Base-by-base conservation (phyloP, 2,888 invertebrate genomes). In the Sminthurides aquaticus region DNA sequence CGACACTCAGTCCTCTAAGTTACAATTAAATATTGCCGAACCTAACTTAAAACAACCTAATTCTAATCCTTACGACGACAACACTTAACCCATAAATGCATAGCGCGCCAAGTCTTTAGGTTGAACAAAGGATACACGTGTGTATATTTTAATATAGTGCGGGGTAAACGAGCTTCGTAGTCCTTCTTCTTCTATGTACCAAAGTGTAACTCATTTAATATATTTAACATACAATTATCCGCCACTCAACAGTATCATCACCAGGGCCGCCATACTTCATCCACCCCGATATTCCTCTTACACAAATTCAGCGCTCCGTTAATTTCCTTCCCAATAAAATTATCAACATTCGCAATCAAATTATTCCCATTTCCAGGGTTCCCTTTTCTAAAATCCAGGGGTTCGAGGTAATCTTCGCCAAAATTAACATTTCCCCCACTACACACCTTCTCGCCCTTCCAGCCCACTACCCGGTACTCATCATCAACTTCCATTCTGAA, bases 181-280 rank as follows among this genome's bases (percentile, higher is more conserved):
- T n/a, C n/a, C n/a, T n/a, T n/a, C n/a, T n/a, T n/a, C n/a, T n/a
- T n/a, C n/a, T n/a, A n/a, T n/a, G n/a, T n/a, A n/a, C n/a, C n/a
- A n/a, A n/a, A n/a, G n/a, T n/a, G n/a, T n/a, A n/a, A n/a, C n/a
- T n/a, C n/a, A n/a, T n/a, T n/a, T n/a, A n/a, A n/a, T n/a, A n/a
- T n/a, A n/a, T n/a, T n/a, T n/a, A n/a, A n/a, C n/a, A n/a, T n/a
- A n/a, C n/a, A n/a, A n/a, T n/a, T n/a, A n/a, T n/a, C n/a, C n/a
- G n/a, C n/a, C n/a, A n/a, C n/a, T n/a, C n/a, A n/a, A n/a, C n/a
- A 34, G 15, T 34, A 15, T 5, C 43, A 15, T 52, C 43, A 62
- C 62, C 62, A 62, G 11, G 62, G 62, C 28, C 62, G 15, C 62
- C 62, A 62, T 25, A 62, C 62, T 20, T 34, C 56, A 22, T 62